Base-by-base conservation (phyloP, 2,113 vertebrate genomes). In the Rhea pennata region DNA sequence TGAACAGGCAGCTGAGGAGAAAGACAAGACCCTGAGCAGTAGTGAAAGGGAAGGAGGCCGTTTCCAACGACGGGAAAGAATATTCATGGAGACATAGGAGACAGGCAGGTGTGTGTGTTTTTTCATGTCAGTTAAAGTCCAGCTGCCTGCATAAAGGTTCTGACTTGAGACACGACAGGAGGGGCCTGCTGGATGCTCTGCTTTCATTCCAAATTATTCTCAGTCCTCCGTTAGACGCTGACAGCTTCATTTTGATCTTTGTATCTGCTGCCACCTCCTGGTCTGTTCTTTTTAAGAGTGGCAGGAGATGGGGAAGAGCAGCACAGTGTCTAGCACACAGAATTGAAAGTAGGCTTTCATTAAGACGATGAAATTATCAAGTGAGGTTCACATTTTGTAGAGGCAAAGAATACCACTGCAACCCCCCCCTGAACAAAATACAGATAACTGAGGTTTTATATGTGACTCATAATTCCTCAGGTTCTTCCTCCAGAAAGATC, bases 231-330 rank as follows among this genome's bases (percentile, higher is more conserved):
- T 36, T 50, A 26, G 50, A 12, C 1, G 61, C 42, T 31, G 10
- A 0, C 6, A 9, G 7, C 46, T 29, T 4, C 26, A 3, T 44
- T 33, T 20, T 29, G 27, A 20, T 33, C 12, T 3, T 76, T 93
- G 93, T 61, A 22, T 96, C 66, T 98, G 96, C 97, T 98, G 98
- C 98, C 98, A 91, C 36, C 98, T 98, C 74, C 97, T 93, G 98
- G 96, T 71, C 40, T 15, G 12, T 54, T 50, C 23, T 29, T 9
- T 6, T 21, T 8, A 54, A 17, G 9, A 79, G 71, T 66, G 20
- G 81, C 59, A 40, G 17, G 72, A 64, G 62, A 27, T 46, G 12
- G 15, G 8, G 22, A 33, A n/a, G 39, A 33, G 14, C 46, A 16
- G 10, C 0, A 56, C 51, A 0, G 29, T 23, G 22, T 26, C 56